Conservation (phyloP, 2,888 invertebrate genomes). For the Scaptomyza flava region DNA sequence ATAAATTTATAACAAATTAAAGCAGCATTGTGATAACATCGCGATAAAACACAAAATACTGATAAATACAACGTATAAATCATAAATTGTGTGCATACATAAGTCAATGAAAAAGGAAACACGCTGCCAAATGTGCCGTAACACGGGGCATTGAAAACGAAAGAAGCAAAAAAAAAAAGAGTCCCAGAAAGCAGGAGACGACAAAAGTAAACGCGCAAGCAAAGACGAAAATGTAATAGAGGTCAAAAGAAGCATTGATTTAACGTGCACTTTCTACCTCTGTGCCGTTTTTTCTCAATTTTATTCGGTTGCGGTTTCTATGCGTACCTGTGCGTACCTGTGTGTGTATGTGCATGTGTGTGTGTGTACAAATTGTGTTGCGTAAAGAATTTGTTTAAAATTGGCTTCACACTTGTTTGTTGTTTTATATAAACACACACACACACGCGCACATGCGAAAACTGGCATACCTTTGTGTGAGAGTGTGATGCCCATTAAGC, state of each 20-base stretch:
- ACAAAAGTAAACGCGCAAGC: conserved; percentile 41
- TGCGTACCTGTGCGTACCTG: conserved; percentile 31
- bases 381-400: conserved; percentile 69
- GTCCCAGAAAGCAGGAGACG: conserved; percentile 44
- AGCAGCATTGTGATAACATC: conserved; percentile 53
- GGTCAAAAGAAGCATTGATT: conserved; percentile 82
- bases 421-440: conserved; percentile 53
- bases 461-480: conserved; percentile 13
- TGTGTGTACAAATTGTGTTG: conserved; percentile 42
- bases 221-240: conserved; percentile 73
- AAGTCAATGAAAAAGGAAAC: conserved; percentile 36
- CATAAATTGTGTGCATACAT: conserved; percentile 8
- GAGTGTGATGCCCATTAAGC: conserved; percentile 27
- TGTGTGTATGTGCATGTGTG: conserved; percentile 31
- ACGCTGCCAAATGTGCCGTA: conserved; percentile 68
- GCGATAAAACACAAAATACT: conserved; percentile 30
- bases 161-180: conserved; percentile 15
- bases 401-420: conserved; percentile 44
- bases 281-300: conserved; percentile 47
- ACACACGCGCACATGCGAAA: conserved; percentile 8
- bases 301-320: conserved; percentile 42
- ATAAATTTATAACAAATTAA: conserved; percentile 13
- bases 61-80: conserved; percentile 19
- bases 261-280: conserved; percentile 65
- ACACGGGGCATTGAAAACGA: conserved; percentile 64